A percentile compares a stretch with the other conserved stretches of the same genome.
These are phyloP conservation scores for Aythya baeri DNA, from an alignment of 2,113 vertebrate genomes.

Conservation along the genomic window DNA sequence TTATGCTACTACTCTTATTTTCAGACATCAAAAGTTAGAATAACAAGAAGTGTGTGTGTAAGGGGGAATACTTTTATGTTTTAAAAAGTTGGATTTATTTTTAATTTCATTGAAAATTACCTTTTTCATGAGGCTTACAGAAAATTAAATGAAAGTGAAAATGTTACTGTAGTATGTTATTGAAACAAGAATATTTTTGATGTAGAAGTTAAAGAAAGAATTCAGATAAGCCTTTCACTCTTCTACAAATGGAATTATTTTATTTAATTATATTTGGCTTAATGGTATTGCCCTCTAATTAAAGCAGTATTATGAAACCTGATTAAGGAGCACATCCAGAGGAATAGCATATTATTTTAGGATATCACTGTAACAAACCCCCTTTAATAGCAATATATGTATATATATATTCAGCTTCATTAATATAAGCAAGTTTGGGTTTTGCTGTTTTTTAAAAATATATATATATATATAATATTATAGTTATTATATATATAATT, in stretches of 20 bases:
- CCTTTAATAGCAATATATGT: not conserved
- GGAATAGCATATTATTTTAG: not conserved
- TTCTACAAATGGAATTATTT: not conserved
- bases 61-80: not conserved
- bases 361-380: not conserved
- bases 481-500: too few species aligned
- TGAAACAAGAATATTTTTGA: not conserved
- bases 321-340: not conserved
- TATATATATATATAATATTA: too few species aligned
- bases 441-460: too few species aligned
- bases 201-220: not conserved
- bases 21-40: not conserved
- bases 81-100: not conserved
- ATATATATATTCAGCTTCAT: not conserved
- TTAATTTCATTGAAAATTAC: not conserved
- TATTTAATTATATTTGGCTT: constrained; percentile 14
- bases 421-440: not conserved
- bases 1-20: not conserved
- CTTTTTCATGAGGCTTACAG: not conserved
- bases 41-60: not conserved
- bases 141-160: not conserved
- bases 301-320: not conserved
- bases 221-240: not conserved
- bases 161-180: not conserved
- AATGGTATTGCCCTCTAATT: constrained; percentile 12